Percentiles rank a stretch among this genome's conserved stretches.
Conservation (phyloP, 92 coral and sea anemone species). For the Porites evermanni region DNA sequence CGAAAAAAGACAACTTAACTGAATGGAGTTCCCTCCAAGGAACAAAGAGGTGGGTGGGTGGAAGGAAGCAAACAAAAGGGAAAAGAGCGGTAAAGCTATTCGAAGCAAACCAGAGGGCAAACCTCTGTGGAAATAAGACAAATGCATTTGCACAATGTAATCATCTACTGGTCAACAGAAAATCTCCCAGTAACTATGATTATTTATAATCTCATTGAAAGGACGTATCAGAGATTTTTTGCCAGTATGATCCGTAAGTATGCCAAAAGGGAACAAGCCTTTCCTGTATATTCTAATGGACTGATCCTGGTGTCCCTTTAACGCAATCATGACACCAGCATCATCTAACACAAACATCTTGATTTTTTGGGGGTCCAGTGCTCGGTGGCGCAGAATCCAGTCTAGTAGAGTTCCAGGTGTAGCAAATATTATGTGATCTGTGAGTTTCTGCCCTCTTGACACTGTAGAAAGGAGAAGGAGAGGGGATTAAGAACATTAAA, state of each 20-base stretch:
- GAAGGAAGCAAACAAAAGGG: too few species aligned
- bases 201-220: too few species aligned
- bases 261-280: slow-evolving; percentile 13
- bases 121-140: too few species aligned
- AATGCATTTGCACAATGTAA: too few species aligned
- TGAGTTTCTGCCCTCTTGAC: slow-evolving; percentile 74
- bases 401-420: slow-evolving; percentile 99
- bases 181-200: too few species aligned
- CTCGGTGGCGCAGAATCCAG: slow-evolving; percentile 78
- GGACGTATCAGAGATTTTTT: neutral
- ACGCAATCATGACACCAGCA: slow-evolving; percentile 96
- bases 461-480: slow-evolving; percentile 46
- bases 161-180: too few species aligned
- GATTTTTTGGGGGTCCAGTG: slow-evolving; percentile 79
- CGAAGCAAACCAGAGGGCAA: too few species aligned
- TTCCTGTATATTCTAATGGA: slow-evolving; percentile 94
- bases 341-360: slow-evolving; percentile 95
- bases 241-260: neutral
- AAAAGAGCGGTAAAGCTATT: too few species aligned
- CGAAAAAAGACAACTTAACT: too few species aligned
- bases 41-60: too few species aligned
- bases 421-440: slow-evolving; percentile 91
- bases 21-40: too few species aligned
- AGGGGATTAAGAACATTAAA: too few species aligned
- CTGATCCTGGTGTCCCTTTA: slow-evolving; percentile 95